Percentiles rank a stretch among this genome's conserved stretches.
Evolutionary conservation across 2,113 vertebrate genomes (phyloP).

Genomic region (Nipponia nippon): DNA sequence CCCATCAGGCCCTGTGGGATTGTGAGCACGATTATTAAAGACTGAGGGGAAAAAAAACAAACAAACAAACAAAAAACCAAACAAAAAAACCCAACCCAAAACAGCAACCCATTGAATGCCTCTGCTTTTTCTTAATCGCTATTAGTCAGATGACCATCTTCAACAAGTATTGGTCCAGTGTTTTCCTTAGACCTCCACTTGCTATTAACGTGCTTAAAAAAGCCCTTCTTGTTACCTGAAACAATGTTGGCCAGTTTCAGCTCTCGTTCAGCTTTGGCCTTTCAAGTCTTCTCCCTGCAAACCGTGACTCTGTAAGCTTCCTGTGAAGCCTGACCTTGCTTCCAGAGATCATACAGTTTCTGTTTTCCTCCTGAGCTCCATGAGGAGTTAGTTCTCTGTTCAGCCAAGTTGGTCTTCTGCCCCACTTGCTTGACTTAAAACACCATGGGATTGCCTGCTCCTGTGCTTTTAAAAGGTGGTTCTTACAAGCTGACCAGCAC

Average conservation of each 20-base stretch:
- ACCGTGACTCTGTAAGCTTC: not conserved
- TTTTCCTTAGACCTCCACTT: not conserved
- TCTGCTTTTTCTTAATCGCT: not conserved
- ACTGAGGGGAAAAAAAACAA: too few species aligned
- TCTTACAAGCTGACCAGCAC: not conserved
- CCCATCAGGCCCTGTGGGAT: not conserved
- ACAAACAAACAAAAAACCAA: too few species aligned
- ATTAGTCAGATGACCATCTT: not conserved
- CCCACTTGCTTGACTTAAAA: fast-evolving
- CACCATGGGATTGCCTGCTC: not conserved
- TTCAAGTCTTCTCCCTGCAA: not conserved
- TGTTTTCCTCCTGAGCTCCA: not conserved
- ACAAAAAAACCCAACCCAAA: not conserved
- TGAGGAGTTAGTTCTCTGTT: not conserved
- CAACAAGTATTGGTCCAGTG: not conserved
- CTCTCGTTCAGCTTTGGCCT: not conserved
- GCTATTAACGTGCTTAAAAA: not conserved
- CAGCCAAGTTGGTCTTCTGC: not conserved
- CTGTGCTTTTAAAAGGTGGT: not conserved
- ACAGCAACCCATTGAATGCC: too few species aligned
- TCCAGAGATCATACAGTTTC: not conserved
- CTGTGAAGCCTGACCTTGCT: not conserved
- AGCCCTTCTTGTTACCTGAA: not conserved
- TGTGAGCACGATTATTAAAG: not conserved
- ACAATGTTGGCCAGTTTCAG: not conserved